Evolutionary conservation across 2,797 vertebrate species (phyloP).

Genomic region (Karalla daura): DNA sequence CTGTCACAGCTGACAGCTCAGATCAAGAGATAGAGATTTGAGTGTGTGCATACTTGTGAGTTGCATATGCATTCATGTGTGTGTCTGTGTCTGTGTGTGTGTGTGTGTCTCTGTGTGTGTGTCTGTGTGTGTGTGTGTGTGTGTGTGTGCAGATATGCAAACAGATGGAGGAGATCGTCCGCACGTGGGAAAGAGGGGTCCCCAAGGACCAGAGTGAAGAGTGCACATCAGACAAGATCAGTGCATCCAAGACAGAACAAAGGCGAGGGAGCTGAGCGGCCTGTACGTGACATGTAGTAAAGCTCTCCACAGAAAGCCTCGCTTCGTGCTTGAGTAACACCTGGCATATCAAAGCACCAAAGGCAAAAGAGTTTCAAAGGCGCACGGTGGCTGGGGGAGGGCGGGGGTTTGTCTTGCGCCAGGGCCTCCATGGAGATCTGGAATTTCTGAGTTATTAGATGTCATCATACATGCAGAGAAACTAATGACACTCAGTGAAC

Average conservation of each 20-base stretch:
- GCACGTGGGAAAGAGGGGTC: constrained; percentile 20
- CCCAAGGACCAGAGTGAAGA: constrained; percentile 48
- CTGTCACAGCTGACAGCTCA: constrained; percentile 46
- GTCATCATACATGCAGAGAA: neutral
- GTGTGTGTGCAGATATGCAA: constrained; percentile 14
- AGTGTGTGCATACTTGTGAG: constrained; percentile 1
- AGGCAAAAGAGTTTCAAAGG: constrained; percentile 42
- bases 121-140: neutral
- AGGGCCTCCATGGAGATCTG: constrained; percentile 18
- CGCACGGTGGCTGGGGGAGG: constrained; percentile 19
- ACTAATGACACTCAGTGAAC: constrained; percentile 6
- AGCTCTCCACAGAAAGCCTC: constrained; percentile 45
- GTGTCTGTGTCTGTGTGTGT: constrained; percentile 12
- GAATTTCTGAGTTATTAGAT: constrained; percentile 33
- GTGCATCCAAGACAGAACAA: constrained; percentile 54
- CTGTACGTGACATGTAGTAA: constrained; percentile 45
- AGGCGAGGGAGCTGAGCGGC: constrained; percentile 47
- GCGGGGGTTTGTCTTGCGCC: constrained; percentile 19
- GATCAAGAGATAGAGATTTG: constrained; percentile 38
- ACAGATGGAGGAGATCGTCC: constrained; percentile 63
- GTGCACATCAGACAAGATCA: constrained; percentile 60
- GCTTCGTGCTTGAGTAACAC: constrained; percentile 48
- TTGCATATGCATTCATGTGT: too few relatives aligned
- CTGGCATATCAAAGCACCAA: constrained; percentile 68
- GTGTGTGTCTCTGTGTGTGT: neutral